Evolutionary conservation across 2,113 vertebrate genomes (phyloP), one percentile per base, ranked within the genome.

Genomic region (Nyctibius bracteatus): DNA sequence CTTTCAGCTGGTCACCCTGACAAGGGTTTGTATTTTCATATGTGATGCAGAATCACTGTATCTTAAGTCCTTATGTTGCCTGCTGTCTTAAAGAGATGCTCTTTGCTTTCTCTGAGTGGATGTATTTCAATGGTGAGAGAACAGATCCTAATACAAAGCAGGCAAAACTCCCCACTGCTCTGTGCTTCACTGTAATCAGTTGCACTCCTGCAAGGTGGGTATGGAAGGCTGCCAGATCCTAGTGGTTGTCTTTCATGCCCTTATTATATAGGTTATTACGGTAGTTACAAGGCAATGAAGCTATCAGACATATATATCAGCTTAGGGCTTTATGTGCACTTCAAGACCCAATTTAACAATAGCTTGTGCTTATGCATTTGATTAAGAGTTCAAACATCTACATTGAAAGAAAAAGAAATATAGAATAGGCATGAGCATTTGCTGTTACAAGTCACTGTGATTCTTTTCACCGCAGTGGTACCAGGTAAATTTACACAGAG

Each of bases 311-410:
- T 11, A 78, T 28, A 31, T 37, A 84, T 81, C 63, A 65, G 41
- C 52, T 91, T 33, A 61, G 46, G 23, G 62, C 35, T 82, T 23
- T 43, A 37, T 51, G 37, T 59, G 30, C 63, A 33, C 47, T 74
- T 86, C 86, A 74, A 59, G 65, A 95, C 84, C 72, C 47, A 81
- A 73, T 94, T 96, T 81, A 94, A 86, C 77, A 86, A 73, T 75
- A 73, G 28, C 44, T 61, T 46, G 44, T 73, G 57, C 33, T 68
- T 49, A 49, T 82, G 74, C 12, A 39, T 92, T 91, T 75, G 54
- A 65, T 79, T 84, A 83, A 43, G 43, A 54, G 33, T 63, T 95
- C 77, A 78, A 78, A 55, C 0, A 0, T 9, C 24, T 1, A 12
- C 0, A 0, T 9, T 71, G 62, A 92, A 86, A 74, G 65, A 49